Evolutionary conservation across 2,113 vertebrate genomes (phyloP).

Genomic region (Rafetus swinhoei): DNA sequence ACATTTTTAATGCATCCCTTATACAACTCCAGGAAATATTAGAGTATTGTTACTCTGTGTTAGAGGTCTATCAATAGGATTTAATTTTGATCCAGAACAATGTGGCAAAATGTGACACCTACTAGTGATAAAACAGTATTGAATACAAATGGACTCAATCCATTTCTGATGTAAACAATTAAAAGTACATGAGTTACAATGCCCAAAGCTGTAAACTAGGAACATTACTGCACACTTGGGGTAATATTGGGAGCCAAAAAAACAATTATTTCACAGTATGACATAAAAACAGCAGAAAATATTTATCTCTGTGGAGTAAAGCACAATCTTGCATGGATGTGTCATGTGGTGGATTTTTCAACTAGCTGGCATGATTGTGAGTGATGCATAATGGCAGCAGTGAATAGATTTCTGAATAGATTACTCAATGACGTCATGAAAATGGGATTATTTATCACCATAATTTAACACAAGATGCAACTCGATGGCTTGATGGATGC

Average conservation of each 20-base stretch:
- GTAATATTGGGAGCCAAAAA: slow-evolving; percentile 72
- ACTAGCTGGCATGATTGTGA: slow-evolving; percentile 69
- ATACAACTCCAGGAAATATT: slow-evolving; percentile 77
- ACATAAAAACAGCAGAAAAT: slow-evolving; percentile 74
- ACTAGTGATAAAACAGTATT: slow-evolving; percentile 69
- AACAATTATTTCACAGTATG: slow-evolving; percentile 78
- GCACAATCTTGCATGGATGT: slow-evolving; percentile 54
- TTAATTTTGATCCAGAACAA: slow-evolving; percentile 78
- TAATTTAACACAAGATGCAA: slow-evolving; percentile 82
- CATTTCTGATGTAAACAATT: slow-evolving; percentile 79
- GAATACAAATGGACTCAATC: slow-evolving; percentile 75
- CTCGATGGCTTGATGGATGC: slow-evolving; percentile 82
- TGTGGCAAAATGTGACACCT: slow-evolving; percentile 79
- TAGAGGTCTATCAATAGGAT: slow-evolving; percentile 77
- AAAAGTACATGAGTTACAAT: slow-evolving; percentile 77
- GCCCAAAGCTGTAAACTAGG: slow-evolving; percentile 72
- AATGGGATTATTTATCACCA: slow-evolving; percentile 82
- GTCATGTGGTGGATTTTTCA: slow-evolving; percentile 62
- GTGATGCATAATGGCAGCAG: slow-evolving; percentile 75
- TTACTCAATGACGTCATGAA: slow-evolving; percentile 81
- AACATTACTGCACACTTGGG: slow-evolving; percentile 74
- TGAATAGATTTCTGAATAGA: slow-evolving; percentile 82
- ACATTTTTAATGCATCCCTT: slow-evolving; percentile 75
- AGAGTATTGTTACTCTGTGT: slow-evolving; percentile 64
- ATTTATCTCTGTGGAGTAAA: slow-evolving; percentile 69